Base-by-base conservation (phyloP, 2,797 vertebrate species). In the Mormyrus hasselquistii region DNA sequence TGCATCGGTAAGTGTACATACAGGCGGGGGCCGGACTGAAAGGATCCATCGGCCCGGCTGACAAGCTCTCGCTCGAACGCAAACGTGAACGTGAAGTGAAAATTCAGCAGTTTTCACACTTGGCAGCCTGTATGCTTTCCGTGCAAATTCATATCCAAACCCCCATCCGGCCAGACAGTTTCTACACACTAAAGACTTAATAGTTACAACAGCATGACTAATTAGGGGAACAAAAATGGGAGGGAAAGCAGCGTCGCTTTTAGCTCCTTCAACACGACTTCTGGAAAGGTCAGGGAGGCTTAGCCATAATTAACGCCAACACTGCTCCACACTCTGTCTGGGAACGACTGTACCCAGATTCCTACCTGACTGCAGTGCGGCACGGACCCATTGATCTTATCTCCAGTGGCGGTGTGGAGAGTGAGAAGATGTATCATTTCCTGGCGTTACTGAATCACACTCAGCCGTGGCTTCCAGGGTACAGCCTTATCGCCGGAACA, bases 121-220 rank as follows among this genome's bases (percentile, higher is more conserved):
- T 73, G 65, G 65, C 65, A 73, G 65, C 12, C 65, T 29, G 29
- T 38, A 12, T 73, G 65, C 65, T 73, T 73, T 34, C 29, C 65
- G 29, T 73, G 65, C 65, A 73, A 73, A 73, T 73, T 73, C 29
- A 29, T 34, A 34, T 73, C 65, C 65, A 73, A 73, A 73, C 25
- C 65, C 65, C 25, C 4, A 73, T 34, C 12, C 65, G 14, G 65
- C 29, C 65, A 38, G 65, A 29, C 65, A 14, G 29, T 73, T 73
- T 14, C 65, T 73, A 73, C 65, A 73, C 65, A 73, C 29, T 73
- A 73, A 73, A 73, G 29, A 73, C 65, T 73, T 73, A 73, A 73
- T 73, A 38, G 65, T 73, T 73, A 73, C 65, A 73, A 73, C 65
- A 38, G 91, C 73, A 92, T 88, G 88, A 88, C 89, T 89, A 73